Base-by-base conservation (phyloP, 2,888 invertebrate genomes). In the Meiosimyza platycephala region DNA sequence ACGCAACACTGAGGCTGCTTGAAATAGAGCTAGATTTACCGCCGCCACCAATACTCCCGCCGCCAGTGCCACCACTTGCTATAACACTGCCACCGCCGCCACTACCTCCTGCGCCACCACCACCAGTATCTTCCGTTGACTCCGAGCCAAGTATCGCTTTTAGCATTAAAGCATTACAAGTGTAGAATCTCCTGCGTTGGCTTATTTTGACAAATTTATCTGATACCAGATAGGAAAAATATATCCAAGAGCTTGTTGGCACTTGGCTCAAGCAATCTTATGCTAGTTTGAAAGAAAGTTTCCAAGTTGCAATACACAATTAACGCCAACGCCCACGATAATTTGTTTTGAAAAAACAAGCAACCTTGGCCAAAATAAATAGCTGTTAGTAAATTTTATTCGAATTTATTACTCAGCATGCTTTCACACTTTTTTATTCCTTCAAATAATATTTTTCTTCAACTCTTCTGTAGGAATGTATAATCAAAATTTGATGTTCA, bases 81-180 rank as follows among this genome's bases (percentile, higher is more conserved):
- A 76, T 71, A 51, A 78, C 76, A 48, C 78, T 71, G 11, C 77
- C 75, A 60, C 75, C 76, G 64, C 75, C 65, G 67, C 76, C 74
- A 70, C 77, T 72, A 47, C 74, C 73, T 62, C 73, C 62, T 51
- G 72, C 74, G 9, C 69, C 78, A 16, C 71, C 75, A 66, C 74
- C 75, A 71, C 78, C 78, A 77, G 78, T 80, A 74, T 83, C 85
- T 78, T 82, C 83, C 76, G 82, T 81, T 78, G 84, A 80, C 78
- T 84, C 85, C 75, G 81, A 80, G 78, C 84, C 83, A 72, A 84
- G 81, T 74, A 85, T 82, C 73, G 85, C 84, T 78, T 83, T 85
- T 80, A 86, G 85, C 86, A 85, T 86, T 82, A 85, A 86, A 81
- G 83, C 86, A 85, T 86, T 83, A 83, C 84, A 83, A 76, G 79